These are phyloP conservation scores for Oreortyx pictus DNA, from an alignment of 2,797 vertebrate genomes.

Conservation along the genomic window DNA sequence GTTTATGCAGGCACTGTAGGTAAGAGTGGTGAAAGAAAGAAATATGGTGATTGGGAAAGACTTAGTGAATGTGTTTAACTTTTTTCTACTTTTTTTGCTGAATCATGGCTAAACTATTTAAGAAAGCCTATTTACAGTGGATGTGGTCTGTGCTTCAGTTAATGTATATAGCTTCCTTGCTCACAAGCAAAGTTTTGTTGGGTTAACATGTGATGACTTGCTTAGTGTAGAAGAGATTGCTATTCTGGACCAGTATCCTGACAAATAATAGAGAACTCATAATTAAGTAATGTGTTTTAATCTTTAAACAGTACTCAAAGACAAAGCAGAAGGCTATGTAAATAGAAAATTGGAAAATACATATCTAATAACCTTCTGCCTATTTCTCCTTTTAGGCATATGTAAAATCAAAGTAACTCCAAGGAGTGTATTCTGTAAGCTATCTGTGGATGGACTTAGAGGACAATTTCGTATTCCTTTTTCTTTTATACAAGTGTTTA, in stretches of 20 bases:
- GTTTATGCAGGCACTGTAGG: neutral
- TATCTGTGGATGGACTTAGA: neutral
- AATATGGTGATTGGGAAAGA: neutral
- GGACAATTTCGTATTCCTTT: neutral
- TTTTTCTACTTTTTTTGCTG: neutral
- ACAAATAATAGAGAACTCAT: neutral
- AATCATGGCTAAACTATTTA: neutral
- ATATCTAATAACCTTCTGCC: neutral
- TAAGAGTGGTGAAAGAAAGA: neutral
- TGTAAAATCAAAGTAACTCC: neutral
- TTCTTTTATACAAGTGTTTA: neutral
- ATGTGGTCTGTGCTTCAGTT: constrained; percentile 25
- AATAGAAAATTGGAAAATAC: neutral
- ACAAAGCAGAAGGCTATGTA: neutral
- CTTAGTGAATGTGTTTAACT: neutral
- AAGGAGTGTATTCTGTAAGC: neutral
- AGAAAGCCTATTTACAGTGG: neutral
- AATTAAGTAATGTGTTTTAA: neutral
- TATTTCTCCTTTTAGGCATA: neutral
- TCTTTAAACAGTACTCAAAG: neutral
- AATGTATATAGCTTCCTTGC: neutral
- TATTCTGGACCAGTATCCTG: neutral
- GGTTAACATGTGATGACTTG: neutral
- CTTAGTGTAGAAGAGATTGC: neutral
- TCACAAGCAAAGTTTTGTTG: neutral